Percentiles rank a stretch among this genome's conserved stretches.
phyloP scores from a whole-genome alignment of 2,797 vertebrate species.

The Melanogrammus aeglefinus region DNA sequence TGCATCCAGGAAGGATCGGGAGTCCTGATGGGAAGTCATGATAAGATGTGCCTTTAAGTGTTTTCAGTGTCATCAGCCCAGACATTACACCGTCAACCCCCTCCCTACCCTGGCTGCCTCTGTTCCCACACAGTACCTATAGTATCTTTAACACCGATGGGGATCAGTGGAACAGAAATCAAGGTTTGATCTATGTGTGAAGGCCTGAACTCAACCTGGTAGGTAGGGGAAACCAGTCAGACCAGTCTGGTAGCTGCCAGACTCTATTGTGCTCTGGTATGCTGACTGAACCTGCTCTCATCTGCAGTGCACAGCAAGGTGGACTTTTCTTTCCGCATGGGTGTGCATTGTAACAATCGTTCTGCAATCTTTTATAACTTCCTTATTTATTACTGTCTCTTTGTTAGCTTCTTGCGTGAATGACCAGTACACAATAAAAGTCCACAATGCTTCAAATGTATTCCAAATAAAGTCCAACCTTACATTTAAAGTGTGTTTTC shows the following conservation, averaged over 20 bases:
- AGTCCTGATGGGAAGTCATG: constrained; percentile 56
- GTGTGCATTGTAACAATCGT: constrained; percentile 5
- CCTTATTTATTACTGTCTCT: background rate
- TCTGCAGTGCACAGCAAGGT: constrained; percentile 14
- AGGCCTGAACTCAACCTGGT: background rate
- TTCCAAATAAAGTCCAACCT: background rate
- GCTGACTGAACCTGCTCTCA: constrained; percentile 40
- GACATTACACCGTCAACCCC: constrained; percentile 40
- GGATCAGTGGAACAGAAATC: background rate
- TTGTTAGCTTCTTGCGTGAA: background rate
- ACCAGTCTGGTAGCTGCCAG: constrained; percentile 56
- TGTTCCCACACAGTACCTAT: constrained; percentile 42
- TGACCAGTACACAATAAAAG: background rate
- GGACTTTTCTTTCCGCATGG: constrained; percentile 36
- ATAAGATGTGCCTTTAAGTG: constrained; percentile 49
- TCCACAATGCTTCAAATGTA: background rate
- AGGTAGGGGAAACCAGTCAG: constrained; percentile 44
- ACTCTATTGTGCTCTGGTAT: constrained; percentile 43
- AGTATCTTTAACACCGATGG: background rate
- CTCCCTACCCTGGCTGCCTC: constrained; percentile 27
- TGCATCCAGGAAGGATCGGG: constrained; percentile 53
- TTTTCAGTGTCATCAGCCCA: constrained; percentile 47
- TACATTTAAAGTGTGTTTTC: background rate
- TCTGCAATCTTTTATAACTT: background rate
- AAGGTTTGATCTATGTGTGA: background rate